Evolutionary conservation across 2,888 invertebrate species (phyloP), one percentile per base, ranked within the genome.

Genomic region (Pterostichus madidus): DNA sequence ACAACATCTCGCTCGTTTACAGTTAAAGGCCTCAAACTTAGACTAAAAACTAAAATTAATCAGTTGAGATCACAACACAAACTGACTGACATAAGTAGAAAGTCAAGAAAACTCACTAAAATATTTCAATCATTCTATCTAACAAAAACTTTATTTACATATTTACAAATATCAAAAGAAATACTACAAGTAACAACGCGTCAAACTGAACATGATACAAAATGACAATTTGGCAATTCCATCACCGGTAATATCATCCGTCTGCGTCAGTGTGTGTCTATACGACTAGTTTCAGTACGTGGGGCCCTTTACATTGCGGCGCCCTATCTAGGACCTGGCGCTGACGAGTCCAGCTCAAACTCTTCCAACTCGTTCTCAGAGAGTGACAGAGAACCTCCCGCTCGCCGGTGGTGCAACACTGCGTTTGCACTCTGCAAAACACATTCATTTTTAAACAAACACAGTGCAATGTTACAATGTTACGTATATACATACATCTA

Each of bases 291-390:
- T 78, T 56, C 35, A 24, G 13, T 76, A 8, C 13, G 15, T 32
- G 7, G 8, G 11, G 17, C 56, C 15, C 2, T 17, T 35, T 11
- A 68, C 35, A 35, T 35, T 39, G 5, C 39, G 7, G 10, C 24
- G 46, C 15, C 5, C 15, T 24, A n/a, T 39, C 53, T 32, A 35
- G 52, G 13, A 13, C 24, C 24, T 24, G 24, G 24, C 24, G 24
- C 24, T 24, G 24, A 24, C 8, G 64, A 24, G 31, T 83, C 83
- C 59, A 88, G 81, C 83, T 88, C 87, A 82, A 88, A 91, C 75
- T 91, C 91, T 88, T 96, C 96, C 84, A 95, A 91, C 89, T 96
- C 96, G 86, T 95, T 96, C 88, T 96, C 96, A 0, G 96, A 96
- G 0, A 96, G 90, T 4, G 96, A 96, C 11, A 96, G 91, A 1